Conservation (phyloP, 2,113 vertebrate genomes). For the Stegostoma tigrinum region DNA sequence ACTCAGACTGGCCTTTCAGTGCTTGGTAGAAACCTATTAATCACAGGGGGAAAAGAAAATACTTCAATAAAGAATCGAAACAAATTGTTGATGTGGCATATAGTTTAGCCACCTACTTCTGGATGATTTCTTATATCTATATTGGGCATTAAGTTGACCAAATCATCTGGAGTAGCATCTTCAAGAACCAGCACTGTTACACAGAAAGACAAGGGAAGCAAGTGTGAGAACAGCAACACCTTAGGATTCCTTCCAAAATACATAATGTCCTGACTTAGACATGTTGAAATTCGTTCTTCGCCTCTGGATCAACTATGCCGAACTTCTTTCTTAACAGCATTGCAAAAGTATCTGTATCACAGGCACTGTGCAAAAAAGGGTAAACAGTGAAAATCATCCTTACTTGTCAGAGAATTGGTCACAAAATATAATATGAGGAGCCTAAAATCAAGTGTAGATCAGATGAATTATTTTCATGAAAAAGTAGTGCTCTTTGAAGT, state of each 20-base stretch:
- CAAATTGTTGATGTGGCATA: background rate
- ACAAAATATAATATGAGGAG: background rate
- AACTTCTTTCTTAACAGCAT: background rate
- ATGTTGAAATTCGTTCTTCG: background rate
- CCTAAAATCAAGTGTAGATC: background rate
- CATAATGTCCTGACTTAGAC: background rate
- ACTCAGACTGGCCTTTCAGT: slow-evolving; percentile 54
- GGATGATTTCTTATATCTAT: background rate
- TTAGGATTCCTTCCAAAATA: background rate
- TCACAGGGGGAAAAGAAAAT: background rate
- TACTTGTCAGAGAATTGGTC: background rate
- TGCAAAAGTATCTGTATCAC: background rate
- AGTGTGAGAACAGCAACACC: background rate
- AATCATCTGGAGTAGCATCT: background rate
- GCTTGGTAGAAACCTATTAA: slow-evolving; percentile 62
- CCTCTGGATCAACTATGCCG: background rate
- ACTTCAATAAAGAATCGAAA: background rate
- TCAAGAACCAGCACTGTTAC: background rate
- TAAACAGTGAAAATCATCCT: background rate
- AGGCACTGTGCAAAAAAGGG: background rate
- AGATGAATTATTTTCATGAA: background rate
- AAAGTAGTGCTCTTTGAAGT: background rate
- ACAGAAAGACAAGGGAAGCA: background rate
- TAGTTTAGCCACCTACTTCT: background rate
- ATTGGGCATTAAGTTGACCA: background rate